A percentile compares a stretch with the other conserved stretches of the same genome.
phyloP scores from a whole-genome alignment of 2,888 invertebrate genomes.

The Sarcophaga subvicina region DNA sequence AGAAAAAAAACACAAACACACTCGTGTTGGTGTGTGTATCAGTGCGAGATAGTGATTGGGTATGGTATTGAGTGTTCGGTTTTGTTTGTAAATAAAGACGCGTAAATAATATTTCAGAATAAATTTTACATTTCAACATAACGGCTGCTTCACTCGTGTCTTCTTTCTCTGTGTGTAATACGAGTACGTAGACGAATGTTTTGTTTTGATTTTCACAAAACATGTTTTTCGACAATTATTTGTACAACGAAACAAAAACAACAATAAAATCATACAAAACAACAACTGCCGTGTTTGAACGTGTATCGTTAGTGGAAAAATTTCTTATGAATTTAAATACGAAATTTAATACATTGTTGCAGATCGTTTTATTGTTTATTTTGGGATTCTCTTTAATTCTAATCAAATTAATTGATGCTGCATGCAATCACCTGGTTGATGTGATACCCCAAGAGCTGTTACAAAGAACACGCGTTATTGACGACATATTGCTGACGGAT shows the following conservation, averaged over 20 bases:
- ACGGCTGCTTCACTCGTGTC: neutral
- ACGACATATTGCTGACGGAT: constrained; percentile 2
- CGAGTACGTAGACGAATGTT: no score
- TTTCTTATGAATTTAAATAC: neutral
- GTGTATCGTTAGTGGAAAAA: neutral
- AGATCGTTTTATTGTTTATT: constrained; percentile 13
- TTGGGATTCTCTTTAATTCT: constrained; percentile 61
- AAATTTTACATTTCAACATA: constrained; percentile 33
- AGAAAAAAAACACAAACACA: neutral
- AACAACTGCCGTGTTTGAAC: neutral
- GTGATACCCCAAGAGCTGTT: constrained; percentile 67
- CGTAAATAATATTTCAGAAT: constrained; percentile 31
- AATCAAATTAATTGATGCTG: constrained; percentile 60
- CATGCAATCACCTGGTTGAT: constrained; percentile 58
- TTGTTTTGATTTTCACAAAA: neutral
- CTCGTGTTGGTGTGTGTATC: no score
- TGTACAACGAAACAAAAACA: neutral
- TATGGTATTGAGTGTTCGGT: neutral
- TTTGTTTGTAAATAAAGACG: constrained; percentile 21
- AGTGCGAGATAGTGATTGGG: no score
- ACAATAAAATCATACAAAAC: neutral
- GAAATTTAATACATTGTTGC: neutral
- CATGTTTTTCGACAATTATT: constrained; percentile 37
- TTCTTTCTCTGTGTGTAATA: neutral
- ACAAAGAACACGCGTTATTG: constrained; percentile 21